phyloP scores from a whole-genome alignment of 2,797 vertebrate genomes.

The Simalia tracyae region DNA sequence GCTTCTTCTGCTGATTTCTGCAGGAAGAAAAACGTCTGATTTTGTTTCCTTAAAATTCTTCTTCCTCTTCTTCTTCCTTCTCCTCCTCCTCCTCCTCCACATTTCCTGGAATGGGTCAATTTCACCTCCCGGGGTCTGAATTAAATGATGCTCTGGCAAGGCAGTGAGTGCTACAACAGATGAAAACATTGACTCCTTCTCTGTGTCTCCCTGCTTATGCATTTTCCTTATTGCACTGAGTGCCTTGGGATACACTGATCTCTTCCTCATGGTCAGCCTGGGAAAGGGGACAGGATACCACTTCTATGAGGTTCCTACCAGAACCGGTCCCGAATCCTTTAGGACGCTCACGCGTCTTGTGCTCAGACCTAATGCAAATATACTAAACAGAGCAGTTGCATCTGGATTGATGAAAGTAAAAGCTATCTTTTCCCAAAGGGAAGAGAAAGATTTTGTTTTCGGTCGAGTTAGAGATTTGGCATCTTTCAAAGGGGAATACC shows the following conservation, averaged over 20 bases:
- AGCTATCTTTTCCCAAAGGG: neutral
- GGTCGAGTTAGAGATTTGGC: conserved; percentile 17
- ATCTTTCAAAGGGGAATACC: neutral
- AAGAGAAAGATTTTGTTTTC: neutral
- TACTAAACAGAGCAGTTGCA: neutral
- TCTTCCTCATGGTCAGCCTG: too few relatives aligned
- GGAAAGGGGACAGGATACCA: too few relatives aligned
- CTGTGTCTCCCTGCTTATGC: too few relatives aligned
- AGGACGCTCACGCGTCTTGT: neutral
- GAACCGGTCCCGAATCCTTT: neutral
- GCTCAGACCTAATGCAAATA: neutral
- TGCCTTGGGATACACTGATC: too few relatives aligned
- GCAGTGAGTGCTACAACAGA: neutral
- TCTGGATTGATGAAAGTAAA: neutral
- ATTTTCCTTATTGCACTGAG: too few relatives aligned
- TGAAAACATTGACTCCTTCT: too few relatives aligned
- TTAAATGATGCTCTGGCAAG: neutral
- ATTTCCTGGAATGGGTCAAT: neutral
- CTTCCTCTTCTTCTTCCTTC: neutral
- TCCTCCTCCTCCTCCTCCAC: neutral
- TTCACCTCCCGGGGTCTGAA: neutral
- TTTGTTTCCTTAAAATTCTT: neutral
- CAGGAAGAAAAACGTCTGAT: neutral
- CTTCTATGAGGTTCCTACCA: neutral
- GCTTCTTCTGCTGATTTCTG: neutral